Base-by-base conservation (phyloP, 2,888 invertebrate species). In the Habrosyne pyritoides region DNA sequence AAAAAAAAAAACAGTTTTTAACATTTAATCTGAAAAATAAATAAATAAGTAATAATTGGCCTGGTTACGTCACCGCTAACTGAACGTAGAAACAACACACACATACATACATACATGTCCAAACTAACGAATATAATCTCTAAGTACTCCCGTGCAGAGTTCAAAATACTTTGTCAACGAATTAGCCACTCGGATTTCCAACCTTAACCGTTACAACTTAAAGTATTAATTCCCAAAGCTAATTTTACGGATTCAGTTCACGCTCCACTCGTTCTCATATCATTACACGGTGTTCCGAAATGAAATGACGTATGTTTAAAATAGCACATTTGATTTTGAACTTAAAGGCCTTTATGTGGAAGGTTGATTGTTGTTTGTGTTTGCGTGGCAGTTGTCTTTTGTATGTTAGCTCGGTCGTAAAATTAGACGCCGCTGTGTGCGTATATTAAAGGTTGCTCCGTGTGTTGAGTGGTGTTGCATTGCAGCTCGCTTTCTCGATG, bases 361-460 rank as follows among this genome's bases (percentile, higher is more conserved):
- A 55, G 47, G 66, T 67, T 58, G 30, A 57, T 49, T 52, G 70
- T 71, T 3, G 33, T 28, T 18, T 50, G 47, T 51, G 21, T 50
- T 10, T 2, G 21, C 28, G 54, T 30, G 36, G 8, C 22, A 0
- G 28, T 48, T 53, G 52, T 46, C 30, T 52, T 33, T 57, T 57
- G 33, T 55, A 52, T 66, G 56, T 72, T 80, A 76, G 69, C n/a
- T 33, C 75, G 73, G 76, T 75, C 77, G 75, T 89, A 84, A 87
- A 87, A 86, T 86, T 78, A 79, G 74, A 60, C 77, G 73, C 59
- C 55, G 51, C 61, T 78, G 84, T 86, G 83, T 88, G 87, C 63
- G 88, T 86, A 78, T 84, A 84, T 85, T 87, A 85, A 86, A 89
- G 78, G 81, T 81, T 77, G 77, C 78, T 73, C 67, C 68, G 73